Evolutionary conservation across 2,888 invertebrate species (phyloP).

Genomic region (Dryococelus australis): DNA sequence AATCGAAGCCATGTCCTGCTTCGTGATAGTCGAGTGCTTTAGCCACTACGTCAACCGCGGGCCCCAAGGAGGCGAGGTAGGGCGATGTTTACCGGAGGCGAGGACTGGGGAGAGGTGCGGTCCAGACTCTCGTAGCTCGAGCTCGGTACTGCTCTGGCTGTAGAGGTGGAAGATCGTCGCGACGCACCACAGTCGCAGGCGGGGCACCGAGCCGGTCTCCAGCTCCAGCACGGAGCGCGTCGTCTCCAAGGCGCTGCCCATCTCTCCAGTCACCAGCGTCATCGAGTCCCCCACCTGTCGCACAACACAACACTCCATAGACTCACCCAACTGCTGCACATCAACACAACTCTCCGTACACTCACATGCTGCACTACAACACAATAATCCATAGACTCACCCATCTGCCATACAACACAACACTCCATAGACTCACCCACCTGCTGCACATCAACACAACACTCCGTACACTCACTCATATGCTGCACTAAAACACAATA

Average conservation of each 20-base stretch:
- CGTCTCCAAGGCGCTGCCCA: conserved; percentile 35
- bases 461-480: too few relatives aligned
- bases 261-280: conserved; percentile 28
- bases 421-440: not conserved
- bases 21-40: not conserved
- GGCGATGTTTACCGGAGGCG: conserved; percentile 40
- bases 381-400: conserved; percentile 13
- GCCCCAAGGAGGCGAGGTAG: not conserved
- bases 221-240: conserved; percentile 50
- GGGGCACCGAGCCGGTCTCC: conserved; percentile 56
- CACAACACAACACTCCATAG: not conserved
- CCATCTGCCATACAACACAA: not conserved
- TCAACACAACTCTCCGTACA: too few relatives aligned
- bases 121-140: conserved; percentile 67
- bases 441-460: too few relatives aligned
- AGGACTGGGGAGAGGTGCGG: conserved; percentile 68
- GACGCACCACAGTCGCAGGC: conserved; percentile 65
- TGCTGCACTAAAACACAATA: too few relatives aligned
- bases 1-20: not conserved
- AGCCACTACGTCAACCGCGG: too few relatives aligned
- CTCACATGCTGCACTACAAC: too few relatives aligned
- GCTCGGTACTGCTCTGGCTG: conserved; percentile 64
- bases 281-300: not conserved
- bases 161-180: conserved; percentile 69
- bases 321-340: too few relatives aligned